Conservation (phyloP, 2,797 vertebrate genomes). For the Distichodus sexfasciatus region DNA sequence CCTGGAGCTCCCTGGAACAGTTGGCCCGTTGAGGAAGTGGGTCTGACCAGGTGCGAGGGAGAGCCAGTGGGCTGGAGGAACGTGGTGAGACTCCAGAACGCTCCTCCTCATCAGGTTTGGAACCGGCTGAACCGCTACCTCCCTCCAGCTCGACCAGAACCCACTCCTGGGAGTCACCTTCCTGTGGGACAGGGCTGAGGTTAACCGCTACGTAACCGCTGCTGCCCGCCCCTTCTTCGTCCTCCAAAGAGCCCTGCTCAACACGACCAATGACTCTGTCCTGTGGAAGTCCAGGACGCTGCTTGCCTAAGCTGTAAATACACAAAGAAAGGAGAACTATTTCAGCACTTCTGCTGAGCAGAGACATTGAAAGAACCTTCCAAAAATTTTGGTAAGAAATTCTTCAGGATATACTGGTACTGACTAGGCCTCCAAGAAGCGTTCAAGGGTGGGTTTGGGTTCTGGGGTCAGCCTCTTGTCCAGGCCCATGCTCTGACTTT, state of each 20-base stretch:
- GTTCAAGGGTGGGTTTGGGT: constrained; percentile 92
- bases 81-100: constrained; percentile 71
- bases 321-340: constrained; percentile 41
- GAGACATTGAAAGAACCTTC: not conserved
- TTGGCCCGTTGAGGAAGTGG: constrained; percentile 65
- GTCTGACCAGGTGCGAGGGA: constrained; percentile 68
- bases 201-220: constrained; percentile 91
- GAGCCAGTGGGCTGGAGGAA: constrained; percentile 68
- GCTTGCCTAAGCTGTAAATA: constrained; percentile 68
- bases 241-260: constrained; percentile 77
- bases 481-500: constrained; percentile 94
- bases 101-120: constrained; percentile 76
- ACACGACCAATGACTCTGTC: constrained; percentile 77
- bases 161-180: constrained; percentile 94
- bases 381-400: not conserved
- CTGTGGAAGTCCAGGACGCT: constrained; percentile 68
- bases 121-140: constrained; percentile 78
- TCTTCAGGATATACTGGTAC: constrained; percentile 41
- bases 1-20: constrained; percentile 62
- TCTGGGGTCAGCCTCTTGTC: constrained; percentile 91
- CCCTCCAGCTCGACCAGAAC: constrained; percentile 92
- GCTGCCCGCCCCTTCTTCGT: constrained; percentile 83
- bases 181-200: constrained; percentile 87
- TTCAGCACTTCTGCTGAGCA: not conserved
- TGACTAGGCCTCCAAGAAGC: constrained; percentile 94